Base-by-base conservation (phyloP, 2,888 invertebrate species). In the Iselma pallidipennis region DNA sequence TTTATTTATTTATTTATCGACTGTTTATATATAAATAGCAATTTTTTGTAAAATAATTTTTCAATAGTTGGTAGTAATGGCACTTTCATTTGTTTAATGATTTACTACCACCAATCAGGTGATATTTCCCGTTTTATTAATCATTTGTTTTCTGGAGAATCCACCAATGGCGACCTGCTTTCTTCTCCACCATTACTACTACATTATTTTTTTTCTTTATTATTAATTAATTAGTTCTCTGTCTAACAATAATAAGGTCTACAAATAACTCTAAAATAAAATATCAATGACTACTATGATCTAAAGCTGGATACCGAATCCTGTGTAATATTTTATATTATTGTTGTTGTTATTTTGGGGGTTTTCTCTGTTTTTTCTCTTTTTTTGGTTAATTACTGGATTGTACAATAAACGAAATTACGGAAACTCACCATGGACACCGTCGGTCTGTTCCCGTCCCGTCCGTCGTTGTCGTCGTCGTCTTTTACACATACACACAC, bases 41-140 rank as follows among this genome's bases (percentile, higher is more conserved):
- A n/a, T n/a, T n/a, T n/a, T n/a, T n/a, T n/a, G n/a, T n/a, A n/a
- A n/a, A n/a, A n/a, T n/a, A n/a, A n/a, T n/a, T 33, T n/a, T 33
- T 42, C 2, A 6, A 19, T 19, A 45, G 23, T 83, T 83, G 82
- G 82, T 80, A 81, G 80, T 79, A 81, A 82, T 81, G 82, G 81
- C 81, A 80, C 80, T 77, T 79, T 81, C n/a, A n/a, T n/a, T n/a
- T n/a, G n/a, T n/a, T n/a, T n/a, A n/a, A n/a, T n/a, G n/a, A n/a
- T n/a, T n/a, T n/a, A n/a, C n/a, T n/a, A 76, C 81, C 75, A 81
- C 84, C 83, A 82, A 82, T 82, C 82, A 82, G 82, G 80, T 81
- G 81, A 81, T 81, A 79, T 80, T 78, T 80, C 76, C 74, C 75
- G 76, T 76, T 16, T 37, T 16, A n/a, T 16, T 76, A 77, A 79